Base-by-base conservation (phyloP, 2,888 invertebrate genomes). In the Dolichopus griseipennis region DNA sequence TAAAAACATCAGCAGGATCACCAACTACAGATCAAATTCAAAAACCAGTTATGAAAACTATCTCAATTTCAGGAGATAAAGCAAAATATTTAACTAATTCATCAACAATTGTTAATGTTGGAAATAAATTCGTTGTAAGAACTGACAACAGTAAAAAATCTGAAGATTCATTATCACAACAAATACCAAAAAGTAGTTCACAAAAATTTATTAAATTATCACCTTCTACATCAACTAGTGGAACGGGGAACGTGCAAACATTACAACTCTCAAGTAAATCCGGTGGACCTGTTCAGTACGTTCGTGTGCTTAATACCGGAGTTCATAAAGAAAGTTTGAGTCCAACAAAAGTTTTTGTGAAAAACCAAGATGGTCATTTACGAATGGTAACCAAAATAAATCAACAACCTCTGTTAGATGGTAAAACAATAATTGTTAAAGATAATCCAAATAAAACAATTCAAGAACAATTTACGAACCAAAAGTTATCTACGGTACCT, bases 221-320 rank as follows among this genome's bases (percentile, higher is more conserved):
- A 64, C 64, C 33, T n/a, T 34, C 64, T n/a, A 64, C 64, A 64
- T 64, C 64, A 18, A 12, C 64, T 18, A 33, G 64, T 33, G 20
- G 37, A n/a, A 6, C 52, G 52, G 52, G 52, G 18, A 52, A 52
- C 18, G 73, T 78, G 9, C 69, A 80, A 65, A 74, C 80, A 71
- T 77, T 78, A 33, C 80, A 82, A n/a, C 81, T 80, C 6, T 82
- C 83, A 18, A 82, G 83, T 34, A 18, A 33, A n/a, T 61, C 65
- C n/a, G 65, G 61, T 9, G 33, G 33, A 52, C 18, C 52, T 20
- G 33, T 64, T 15, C 33, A 64, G 37, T 64, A 64, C 10, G 64
- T 64, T 34, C 33, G 64, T 18, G 37, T 64, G 6, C 33, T 64
- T 10, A 64, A 6, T 12, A 8, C 64, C 1, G 64, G 33, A 9